These are phyloP conservation scores for Chiroxiphia lanceolata DNA, from an alignment of 2,797 vertebrate species.

Conservation along the genomic window DNA sequence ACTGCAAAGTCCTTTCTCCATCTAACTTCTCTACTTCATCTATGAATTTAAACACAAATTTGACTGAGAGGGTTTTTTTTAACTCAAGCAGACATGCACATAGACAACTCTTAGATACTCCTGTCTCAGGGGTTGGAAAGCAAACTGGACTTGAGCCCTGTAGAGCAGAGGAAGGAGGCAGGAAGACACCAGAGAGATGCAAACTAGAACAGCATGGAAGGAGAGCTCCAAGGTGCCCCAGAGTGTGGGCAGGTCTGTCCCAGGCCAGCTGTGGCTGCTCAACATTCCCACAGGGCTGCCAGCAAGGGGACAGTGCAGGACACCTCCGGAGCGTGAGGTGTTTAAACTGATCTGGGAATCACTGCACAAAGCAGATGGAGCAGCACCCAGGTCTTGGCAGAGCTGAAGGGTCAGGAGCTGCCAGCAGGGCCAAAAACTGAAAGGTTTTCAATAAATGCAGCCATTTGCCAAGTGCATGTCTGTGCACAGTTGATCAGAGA, in stretches of 20 bases:
- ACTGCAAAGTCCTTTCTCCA: background rate
- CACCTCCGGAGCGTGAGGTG: fast-evolving
- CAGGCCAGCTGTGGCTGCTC: fast-evolving
- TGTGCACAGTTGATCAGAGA: background rate
- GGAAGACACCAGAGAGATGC: background rate
- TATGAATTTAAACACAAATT: background rate
- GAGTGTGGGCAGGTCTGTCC: background rate
- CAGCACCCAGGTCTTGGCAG: background rate
- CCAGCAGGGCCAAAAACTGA: background rate
- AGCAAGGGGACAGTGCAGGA: fast-evolving
- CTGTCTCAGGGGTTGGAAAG: background rate
- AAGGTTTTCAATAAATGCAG: background rate
- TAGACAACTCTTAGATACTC: background rate
- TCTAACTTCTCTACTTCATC: background rate
- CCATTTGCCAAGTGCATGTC: background rate
- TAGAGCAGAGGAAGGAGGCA: background rate
- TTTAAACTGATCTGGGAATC: background rate
- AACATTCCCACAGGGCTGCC: background rate
- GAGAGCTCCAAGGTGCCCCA: background rate
- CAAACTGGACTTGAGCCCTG: background rate
- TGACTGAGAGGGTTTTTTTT: background rate
- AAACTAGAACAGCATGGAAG: background rate
- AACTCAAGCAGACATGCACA: background rate
- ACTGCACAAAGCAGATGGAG: background rate
- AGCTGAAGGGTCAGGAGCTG: background rate